Conservation (phyloP, 2,888 invertebrate genomes). For the Smittia sp. region DNA sequence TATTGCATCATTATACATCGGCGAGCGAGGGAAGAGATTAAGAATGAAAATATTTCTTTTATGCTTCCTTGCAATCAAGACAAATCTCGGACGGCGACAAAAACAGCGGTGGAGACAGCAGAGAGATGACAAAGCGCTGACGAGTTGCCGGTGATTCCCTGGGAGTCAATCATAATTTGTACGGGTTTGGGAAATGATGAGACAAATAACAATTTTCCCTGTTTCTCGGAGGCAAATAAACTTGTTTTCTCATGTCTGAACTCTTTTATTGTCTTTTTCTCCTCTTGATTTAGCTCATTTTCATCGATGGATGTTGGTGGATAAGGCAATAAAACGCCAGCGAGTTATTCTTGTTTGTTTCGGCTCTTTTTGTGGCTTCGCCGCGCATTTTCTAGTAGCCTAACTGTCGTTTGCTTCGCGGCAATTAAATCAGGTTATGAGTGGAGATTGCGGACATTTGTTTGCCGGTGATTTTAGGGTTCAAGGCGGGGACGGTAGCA, state of each 20-base stretch:
- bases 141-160: background rate
- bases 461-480: too few relatives aligned
- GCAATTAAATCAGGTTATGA: background rate
- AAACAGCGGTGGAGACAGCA: background rate
- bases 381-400: background rate
- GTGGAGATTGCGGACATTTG: too few relatives aligned
- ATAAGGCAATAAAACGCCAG: constrained; percentile 1
- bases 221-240: background rate
- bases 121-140: background rate
- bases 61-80: constrained; percentile 37
- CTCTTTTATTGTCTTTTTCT: background rate
- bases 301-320: background rate
- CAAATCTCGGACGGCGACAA: background rate
- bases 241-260: constrained; percentile 36
- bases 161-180: constrained; percentile 17
- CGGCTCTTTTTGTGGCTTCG: background rate
- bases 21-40: constrained; percentile 29
- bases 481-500: too few relatives aligned
- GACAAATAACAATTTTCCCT: constrained; percentile 28
- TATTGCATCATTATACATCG: constrained; percentile 39
- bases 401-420: background rate
- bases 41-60: constrained; percentile 31
- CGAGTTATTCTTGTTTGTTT: constrained; percentile 6
- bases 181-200: constrained; percentile 32
- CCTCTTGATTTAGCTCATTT: background rate